These are phyloP conservation scores for Cryptus armator DNA, from an alignment of 2,888 invertebrate species.

Conservation along the genomic window DNA sequence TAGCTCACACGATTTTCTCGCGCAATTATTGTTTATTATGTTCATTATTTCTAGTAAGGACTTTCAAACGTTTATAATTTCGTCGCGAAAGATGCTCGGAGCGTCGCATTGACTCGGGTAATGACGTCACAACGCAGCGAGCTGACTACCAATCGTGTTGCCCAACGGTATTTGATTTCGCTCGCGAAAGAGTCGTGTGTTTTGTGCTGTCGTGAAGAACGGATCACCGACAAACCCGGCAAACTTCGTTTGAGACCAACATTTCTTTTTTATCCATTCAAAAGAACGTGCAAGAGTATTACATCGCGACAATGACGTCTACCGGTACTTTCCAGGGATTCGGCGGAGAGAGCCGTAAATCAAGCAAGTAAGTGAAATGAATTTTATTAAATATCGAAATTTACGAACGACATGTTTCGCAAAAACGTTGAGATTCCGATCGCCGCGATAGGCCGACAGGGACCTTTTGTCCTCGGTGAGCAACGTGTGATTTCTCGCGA, in stretches of 20 bases:
- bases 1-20: slow-evolving; percentile 21
- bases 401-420: slow-evolving; percentile 14
- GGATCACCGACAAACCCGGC: slow-evolving; percentile 62
- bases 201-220: slow-evolving; percentile 73
- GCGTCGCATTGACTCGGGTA: slow-evolving; percentile 71
- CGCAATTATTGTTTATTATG: background rate
- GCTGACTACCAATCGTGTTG: slow-evolving; percentile 74
- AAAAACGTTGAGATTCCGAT: background rate
- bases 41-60: background rate
- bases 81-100: slow-evolving; percentile 24
- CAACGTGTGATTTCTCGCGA: background rate
- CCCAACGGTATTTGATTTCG: slow-evolving; percentile 79
- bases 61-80: background rate
- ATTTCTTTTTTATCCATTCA: slow-evolving; percentile 1
- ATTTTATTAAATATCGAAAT: slow-evolving; percentile 18
- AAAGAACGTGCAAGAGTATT: background rate
- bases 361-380: slow-evolving; percentile 87
- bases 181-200: slow-evolving; percentile 75
- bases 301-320: slow-evolving; percentile 87
- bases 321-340: slow-evolving; percentile 88
- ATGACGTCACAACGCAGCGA: slow-evolving; percentile 69
- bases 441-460: background rate
- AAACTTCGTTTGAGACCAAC: background rate
- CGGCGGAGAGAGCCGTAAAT: slow-evolving; percentile 87
- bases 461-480: slow-evolving; percentile 9